These are phyloP conservation scores for human DNA, from an alignment of 2,113 vertebrate species.

Conservation along the genomic window GRCh38 chr21:39050001-39050500, in stretches of 20 bases:
- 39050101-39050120: background rate
- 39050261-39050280: background rate
- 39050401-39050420: too few relatives aligned
- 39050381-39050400: too few relatives aligned
- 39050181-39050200: background rate
- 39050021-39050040: too few relatives aligned
- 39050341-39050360: too few relatives aligned
- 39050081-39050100: background rate
- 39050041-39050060: too few relatives aligned
- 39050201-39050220: background rate
- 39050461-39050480: too few relatives aligned
- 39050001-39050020: too few relatives aligned
- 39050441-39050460: too few relatives aligned
- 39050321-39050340: background rate
- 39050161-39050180: background rate
- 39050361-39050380: too few relatives aligned
- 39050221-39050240: background rate
- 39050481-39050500: too few relatives aligned
- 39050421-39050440: too few relatives aligned
- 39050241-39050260: background rate
- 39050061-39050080: too few relatives aligned
- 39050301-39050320: background rate
- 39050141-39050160: background rate
- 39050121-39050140: background rate
- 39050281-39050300: background rate